Percentiles rank a stretch among this genome's conserved stretches.
phyloP scores from a whole-genome alignment of 2,888 invertebrate genomes.

The Trissoscelio sp. region DNA sequence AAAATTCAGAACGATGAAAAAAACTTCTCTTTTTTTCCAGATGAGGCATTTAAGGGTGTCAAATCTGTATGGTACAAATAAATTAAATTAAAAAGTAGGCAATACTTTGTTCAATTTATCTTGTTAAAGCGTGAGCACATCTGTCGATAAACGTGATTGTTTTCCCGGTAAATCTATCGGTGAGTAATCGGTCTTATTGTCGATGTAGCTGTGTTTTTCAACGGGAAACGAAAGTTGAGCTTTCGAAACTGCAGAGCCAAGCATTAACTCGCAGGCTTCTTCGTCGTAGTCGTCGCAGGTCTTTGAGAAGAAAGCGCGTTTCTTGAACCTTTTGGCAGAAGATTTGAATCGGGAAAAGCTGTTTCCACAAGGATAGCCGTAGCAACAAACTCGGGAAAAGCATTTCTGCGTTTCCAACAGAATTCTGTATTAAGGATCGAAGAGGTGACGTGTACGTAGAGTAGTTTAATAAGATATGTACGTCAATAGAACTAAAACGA shows the following conservation, averaged over 20 bases:
- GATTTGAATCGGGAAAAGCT: slow-evolving; percentile 48
- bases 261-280: slow-evolving; percentile 47
- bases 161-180: slow-evolving; percentile 7
- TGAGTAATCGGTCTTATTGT: slow-evolving; percentile 57
- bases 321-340: slow-evolving; percentile 16
- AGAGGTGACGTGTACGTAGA: slow-evolving; percentile 73
- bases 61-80: too few species aligned
- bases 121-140: too few species aligned
- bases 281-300: slow-evolving; percentile 45
- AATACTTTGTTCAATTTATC: too few species aligned
- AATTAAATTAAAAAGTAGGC: too few species aligned
- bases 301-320: slow-evolving; percentile 55
- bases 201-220: slow-evolving; percentile 35
- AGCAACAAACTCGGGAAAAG: slow-evolving; percentile 66
- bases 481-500: slow-evolving; percentile 52
- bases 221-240: slow-evolving; percentile 52
- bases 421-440: slow-evolving; percentile 77
- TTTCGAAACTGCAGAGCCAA: slow-evolving; percentile 58
- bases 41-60: too few species aligned
- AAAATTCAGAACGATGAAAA: too few species aligned
- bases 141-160: too few species aligned
- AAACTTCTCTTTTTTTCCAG: too few species aligned
- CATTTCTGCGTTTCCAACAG: slow-evolving; percentile 73
- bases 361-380: slow-evolving; percentile 35
- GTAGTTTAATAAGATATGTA: slow-evolving; percentile 73